phyloP scores from a whole-genome alignment of 2,888 invertebrate species.

The Nineta flava region DNA sequence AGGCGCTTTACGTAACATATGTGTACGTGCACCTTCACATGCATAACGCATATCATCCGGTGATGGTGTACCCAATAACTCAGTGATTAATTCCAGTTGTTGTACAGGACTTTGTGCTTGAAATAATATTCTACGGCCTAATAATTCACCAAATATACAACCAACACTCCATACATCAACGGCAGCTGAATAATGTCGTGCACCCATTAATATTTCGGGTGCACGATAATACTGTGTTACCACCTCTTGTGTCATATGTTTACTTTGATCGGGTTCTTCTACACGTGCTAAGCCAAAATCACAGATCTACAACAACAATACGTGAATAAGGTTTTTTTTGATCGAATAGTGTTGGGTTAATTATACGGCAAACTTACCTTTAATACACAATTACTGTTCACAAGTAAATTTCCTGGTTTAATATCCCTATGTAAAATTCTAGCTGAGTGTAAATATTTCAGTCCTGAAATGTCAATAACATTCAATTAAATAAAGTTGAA shows the following conservation, averaged over 20 bases:
- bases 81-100: conserved; percentile 93
- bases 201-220: conserved; percentile 98
- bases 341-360: background rate
- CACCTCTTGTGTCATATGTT: conserved; percentile 98
- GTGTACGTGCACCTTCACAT: conserved; percentile 86
- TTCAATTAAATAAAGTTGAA: background rate
- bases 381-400: conserved; percentile 97
- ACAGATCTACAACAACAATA: conserved; percentile 57
- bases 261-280: conserved; percentile 84
- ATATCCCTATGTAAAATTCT: conserved; percentile 97
- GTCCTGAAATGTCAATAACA: conserved; percentile 41
- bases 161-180: conserved; percentile 99
- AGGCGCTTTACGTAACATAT: conserved; percentile 76
- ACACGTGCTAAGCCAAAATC: conserved; percentile 98
- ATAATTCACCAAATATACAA: conserved; percentile 95
- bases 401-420: conserved; percentile 96
- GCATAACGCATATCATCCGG: conserved; percentile 94
- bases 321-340: background rate
- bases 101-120: conserved; percentile 97
- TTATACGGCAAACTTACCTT: conserved; percentile 47
- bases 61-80: conserved; percentile 89
- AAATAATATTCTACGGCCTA: conserved; percentile 90
- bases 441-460: conserved; percentile 97
- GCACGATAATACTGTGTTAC: conserved; percentile 99
- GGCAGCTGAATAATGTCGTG: conserved; percentile 88